Conservation (phyloP, 2,888 invertebrate genomes). For the Polietes domitor region DNA sequence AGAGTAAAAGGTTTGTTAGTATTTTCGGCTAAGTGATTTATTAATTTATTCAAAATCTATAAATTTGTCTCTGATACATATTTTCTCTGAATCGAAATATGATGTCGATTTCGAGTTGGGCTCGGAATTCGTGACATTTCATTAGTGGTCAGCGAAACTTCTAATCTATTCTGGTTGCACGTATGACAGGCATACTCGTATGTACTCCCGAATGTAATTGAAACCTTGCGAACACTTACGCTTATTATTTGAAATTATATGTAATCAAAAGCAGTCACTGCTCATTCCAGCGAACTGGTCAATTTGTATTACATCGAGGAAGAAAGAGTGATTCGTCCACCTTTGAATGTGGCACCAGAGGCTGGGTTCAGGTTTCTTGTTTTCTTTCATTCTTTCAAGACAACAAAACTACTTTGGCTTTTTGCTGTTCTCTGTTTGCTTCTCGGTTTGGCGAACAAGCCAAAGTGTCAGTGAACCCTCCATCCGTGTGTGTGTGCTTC, state of each 20-base stretch:
- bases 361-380: background rate
- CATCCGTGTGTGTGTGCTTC: background rate
- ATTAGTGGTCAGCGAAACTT: no score
- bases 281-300: background rate
- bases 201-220: background rate
- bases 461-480: background rate
- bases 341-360: background rate
- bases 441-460: background rate
- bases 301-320: background rate
- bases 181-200: no score
- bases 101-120: no score
- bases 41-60: no score
- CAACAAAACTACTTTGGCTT: slow-evolving; percentile 7
- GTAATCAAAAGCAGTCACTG: background rate
- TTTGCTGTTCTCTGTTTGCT: no score
- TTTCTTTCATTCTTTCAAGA: background rate
- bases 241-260: background rate
- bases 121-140: no score
- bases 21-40: no score
- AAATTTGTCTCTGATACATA: no score
- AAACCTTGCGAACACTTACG: background rate
- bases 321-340: background rate
- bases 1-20: no score
- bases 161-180: no score
- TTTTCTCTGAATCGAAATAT: no score